These are phyloP conservation scores for Oxycera nigricornis DNA, from an alignment of 2,888 invertebrate species.

Conservation along the genomic window DNA sequence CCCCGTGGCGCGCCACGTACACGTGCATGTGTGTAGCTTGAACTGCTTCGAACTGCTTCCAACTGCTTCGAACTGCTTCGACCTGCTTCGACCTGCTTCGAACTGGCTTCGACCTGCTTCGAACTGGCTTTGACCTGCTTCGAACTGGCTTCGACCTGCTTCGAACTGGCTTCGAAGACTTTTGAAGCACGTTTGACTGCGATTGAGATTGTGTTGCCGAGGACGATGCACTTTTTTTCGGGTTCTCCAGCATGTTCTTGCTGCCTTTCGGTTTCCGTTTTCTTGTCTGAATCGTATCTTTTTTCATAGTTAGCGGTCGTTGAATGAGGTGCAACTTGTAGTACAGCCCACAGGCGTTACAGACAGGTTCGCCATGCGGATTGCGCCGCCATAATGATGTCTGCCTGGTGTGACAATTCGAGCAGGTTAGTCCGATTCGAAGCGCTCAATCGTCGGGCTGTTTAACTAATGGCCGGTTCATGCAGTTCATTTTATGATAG, in stretches of 20 bases:
- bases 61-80: no score
- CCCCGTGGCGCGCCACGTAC: no score
- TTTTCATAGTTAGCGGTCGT: conserved; percentile 91
- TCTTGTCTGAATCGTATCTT: conserved; percentile 89
- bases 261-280: conserved; percentile 88
- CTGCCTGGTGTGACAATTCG: conserved; percentile 89
- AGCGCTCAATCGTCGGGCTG: no score
- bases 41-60: no score
- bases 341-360: conserved; percentile 98
- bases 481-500: conserved; percentile 96
- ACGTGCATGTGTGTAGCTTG: no score
- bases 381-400: conserved; percentile 98
- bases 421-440: conserved; percentile 83
- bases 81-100: no score
- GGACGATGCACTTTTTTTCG: conserved; percentile 50
- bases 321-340: conserved; percentile 91
- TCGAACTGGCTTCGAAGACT: no score
- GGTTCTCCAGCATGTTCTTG: conserved; percentile 63
- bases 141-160: no score
- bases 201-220: not conserved
- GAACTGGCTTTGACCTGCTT: no score
- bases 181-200: conserved; percentile 28
- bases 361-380: conserved; percentile 92
- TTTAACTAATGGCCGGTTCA: conserved; percentile 90
- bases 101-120: no score